These are phyloP conservation scores for Carettochelys insculpta DNA, from an alignment of 2,113 vertebrate species.

Conservation along the genomic window DNA sequence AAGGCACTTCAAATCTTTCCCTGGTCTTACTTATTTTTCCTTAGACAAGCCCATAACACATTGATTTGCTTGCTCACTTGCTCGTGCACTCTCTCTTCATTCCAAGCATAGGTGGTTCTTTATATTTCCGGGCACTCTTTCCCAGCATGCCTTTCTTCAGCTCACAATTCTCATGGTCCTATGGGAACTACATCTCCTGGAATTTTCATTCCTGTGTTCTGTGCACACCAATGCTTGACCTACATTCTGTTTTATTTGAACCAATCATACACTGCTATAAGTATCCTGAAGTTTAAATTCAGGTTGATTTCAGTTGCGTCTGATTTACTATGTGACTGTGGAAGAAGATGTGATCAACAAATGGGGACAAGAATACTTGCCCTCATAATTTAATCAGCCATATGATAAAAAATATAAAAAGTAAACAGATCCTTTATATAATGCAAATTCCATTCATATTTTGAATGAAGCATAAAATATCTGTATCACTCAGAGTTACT, in stretches of 20 bases:
- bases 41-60: background rate
- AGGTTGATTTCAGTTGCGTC: background rate
- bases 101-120: background rate
- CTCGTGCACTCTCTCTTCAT: background rate
- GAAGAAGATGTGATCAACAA: background rate
- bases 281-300: background rate
- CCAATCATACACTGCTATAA: background rate
- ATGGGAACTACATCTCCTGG: background rate
- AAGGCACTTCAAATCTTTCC: background rate
- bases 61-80: too few species aligned
- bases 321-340: background rate
- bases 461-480: background rate
- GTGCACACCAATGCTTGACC: background rate
- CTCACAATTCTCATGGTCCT: background rate
- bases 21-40: background rate
- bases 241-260: background rate
- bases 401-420: too few species aligned
- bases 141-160: background rate
- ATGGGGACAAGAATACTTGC: slow-evolving; percentile 13
- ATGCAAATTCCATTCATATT: background rate
- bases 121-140: background rate
- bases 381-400: background rate
- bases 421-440: slow-evolving; percentile 1
- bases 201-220: background rate
- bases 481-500: background rate